Conservation (phyloP, 2,797 vertebrate genomes). For the Lepilemur septentrionalis region DNA sequence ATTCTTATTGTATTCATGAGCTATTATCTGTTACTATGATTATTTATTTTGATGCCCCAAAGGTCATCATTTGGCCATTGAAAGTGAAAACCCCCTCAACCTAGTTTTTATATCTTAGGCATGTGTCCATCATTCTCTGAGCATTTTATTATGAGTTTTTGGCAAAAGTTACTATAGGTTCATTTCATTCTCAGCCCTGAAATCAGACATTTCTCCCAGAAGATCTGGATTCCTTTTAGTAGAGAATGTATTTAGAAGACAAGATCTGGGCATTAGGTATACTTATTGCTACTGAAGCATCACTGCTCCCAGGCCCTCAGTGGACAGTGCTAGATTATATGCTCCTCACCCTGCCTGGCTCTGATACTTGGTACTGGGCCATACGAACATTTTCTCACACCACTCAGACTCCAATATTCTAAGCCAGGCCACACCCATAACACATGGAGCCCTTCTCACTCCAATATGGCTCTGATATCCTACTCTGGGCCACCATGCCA, state of each 20-base stretch:
- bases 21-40: not conserved
- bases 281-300: not conserved
- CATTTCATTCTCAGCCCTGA: not conserved
- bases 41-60: constrained; percentile 6
- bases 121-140: not conserved
- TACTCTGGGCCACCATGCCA: not conserved
- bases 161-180: not conserved
- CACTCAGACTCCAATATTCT: not conserved
- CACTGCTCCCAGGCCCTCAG: not conserved
- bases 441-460: not conserved
- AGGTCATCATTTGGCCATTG: not conserved
- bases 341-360: not conserved
- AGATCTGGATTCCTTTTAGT: not conserved
- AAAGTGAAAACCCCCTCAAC: not conserved
- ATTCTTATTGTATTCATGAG: not conserved
- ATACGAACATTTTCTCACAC: not conserved
- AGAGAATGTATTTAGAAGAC: not conserved
- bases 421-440: not conserved
- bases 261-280: not conserved
- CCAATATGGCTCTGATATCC: not conserved
- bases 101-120: not conserved
- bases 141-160: not conserved
- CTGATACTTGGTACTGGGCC: not conserved
- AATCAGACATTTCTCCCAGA: not conserved
- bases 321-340: not conserved